phyloP scores from a whole-genome alignment of 2,113 vertebrate species.

The Calidris pygmaea region DNA sequence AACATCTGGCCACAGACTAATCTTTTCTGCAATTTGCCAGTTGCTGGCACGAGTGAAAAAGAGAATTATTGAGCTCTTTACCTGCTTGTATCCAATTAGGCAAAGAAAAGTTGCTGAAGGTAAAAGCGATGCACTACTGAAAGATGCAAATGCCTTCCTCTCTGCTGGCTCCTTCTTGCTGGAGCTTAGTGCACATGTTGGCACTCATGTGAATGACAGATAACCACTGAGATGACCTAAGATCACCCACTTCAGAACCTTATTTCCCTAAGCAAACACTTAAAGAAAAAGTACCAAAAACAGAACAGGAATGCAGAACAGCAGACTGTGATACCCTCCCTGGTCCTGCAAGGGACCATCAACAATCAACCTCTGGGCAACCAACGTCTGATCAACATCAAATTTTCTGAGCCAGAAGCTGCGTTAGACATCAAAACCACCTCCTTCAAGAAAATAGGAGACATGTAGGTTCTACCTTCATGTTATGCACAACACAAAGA shows the following conservation, averaged over 20 bases:
- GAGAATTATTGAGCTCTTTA: conserved; percentile 46
- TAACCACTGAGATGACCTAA: not conserved
- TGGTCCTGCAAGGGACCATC: no score
- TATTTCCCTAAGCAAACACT: not conserved
- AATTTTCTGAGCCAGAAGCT: not conserved
- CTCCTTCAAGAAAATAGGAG: not conserved
- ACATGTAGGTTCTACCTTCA: not conserved
- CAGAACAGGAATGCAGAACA: not conserved
- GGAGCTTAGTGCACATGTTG: not conserved
- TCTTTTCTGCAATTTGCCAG: conserved; percentile 42
- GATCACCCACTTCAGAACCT: not conserved
- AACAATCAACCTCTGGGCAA: not conserved
- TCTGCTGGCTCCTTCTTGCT: not conserved
- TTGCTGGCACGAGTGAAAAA: conserved; percentile 22
- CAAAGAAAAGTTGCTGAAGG: conserved; percentile 19
- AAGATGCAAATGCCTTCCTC: not conserved
- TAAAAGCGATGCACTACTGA: not conserved
- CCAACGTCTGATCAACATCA: no score
- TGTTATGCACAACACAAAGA: not conserved
- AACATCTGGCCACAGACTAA: conserved; percentile 42
- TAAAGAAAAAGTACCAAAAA: not conserved
- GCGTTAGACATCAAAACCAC: not conserved
- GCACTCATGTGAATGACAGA: not conserved
- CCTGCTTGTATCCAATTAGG: conserved; percentile 43
- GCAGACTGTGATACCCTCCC: not conserved